Percentiles rank a stretch among this genome's conserved stretches.
phyloP scores from a whole-genome alignment of 1,140 invertebrate species.

The Hirudo medicinalis region DNA sequence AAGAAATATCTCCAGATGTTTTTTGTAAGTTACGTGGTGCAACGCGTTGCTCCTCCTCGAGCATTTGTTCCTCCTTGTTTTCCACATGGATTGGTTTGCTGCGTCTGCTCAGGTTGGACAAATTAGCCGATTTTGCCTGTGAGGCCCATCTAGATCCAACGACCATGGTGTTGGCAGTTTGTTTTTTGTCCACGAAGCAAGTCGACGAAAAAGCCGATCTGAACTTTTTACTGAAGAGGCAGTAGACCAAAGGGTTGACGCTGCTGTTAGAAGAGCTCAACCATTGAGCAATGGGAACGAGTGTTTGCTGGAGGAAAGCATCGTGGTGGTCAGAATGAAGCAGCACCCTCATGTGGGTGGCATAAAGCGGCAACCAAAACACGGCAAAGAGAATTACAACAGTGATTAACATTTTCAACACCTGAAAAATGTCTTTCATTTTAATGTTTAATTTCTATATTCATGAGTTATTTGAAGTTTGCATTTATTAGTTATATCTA shows the following conservation, averaged over 20 bases:
- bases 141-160: too few relatives aligned
- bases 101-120: too few relatives aligned
- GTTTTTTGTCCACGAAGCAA: too few relatives aligned
- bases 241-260: slow-evolving; percentile 91
- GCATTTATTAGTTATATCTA: too few relatives aligned
- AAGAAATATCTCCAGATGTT: too few relatives aligned
- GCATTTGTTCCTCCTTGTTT: too few relatives aligned
- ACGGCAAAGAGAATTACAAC: slow-evolving; percentile 86
- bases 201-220: slow-evolving; percentile 35
- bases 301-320: slow-evolving; percentile 26
- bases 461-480: not conserved
- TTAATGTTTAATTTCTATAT: not conserved
- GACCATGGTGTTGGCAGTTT: too few relatives aligned
- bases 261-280: slow-evolving; percentile 86
- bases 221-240: slow-evolving; percentile 92
- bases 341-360: slow-evolving; percentile 25
- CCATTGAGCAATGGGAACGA: slow-evolving; percentile 68
- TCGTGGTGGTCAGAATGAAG: not conserved
- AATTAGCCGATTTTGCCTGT: too few relatives aligned
- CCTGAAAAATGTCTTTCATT: slow-evolving; percentile 45
- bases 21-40: too few relatives aligned
- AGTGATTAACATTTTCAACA: slow-evolving; percentile 87
- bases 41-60: too few relatives aligned
- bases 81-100: too few relatives aligned
- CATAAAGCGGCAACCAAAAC: slow-evolving; percentile 85